phyloP scores from a whole-genome alignment of 2,113 vertebrate genomes.

The Clarias macrocephalus region DNA sequence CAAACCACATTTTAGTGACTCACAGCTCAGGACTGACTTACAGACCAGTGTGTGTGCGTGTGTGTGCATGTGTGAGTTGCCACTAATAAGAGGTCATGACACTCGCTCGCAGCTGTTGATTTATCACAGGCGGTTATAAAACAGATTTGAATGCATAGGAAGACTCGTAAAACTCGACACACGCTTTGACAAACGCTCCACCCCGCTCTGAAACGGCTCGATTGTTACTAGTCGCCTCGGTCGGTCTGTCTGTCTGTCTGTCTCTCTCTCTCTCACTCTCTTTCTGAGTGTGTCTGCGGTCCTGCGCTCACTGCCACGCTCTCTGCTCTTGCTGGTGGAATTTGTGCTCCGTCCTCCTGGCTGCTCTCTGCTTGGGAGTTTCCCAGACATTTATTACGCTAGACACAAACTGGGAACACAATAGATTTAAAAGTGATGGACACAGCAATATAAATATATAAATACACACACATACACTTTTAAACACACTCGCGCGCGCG shows the following conservation, averaged over 20 bases:
- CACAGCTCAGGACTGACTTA: constrained; percentile 21
- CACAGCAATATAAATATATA: neutral
- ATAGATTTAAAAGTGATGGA: constrained; percentile 21
- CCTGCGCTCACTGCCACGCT: neutral
- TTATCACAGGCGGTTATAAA: constrained; percentile 27
- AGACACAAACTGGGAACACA: constrained; percentile 31
- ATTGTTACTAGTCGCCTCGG: constrained; percentile 21
- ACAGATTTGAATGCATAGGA: constrained; percentile 7
- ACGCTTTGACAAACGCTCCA: constrained; percentile 12
- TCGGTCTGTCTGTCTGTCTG: neutral
- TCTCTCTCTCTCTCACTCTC: no score
- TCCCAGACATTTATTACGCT: constrained; percentile 35
- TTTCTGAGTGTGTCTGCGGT: neutral
- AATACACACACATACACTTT: neutral
- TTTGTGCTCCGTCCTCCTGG: constrained; percentile 39
- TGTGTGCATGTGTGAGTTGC: constrained; percentile 20
- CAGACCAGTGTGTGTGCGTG: constrained; percentile 3
- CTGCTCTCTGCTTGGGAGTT: constrained; percentile 38
- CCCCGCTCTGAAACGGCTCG: neutral
- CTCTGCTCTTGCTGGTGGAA: constrained; percentile 25
- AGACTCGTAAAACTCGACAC: constrained; percentile 19
- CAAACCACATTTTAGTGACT: constrained; percentile 43
- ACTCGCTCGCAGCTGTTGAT: constrained; percentile 35
- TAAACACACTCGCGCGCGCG: neutral
- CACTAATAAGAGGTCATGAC: constrained; percentile 31